phyloP scores from a whole-genome alignment of 2,113 vertebrate genomes.

The Misgurnus anguillicaudatus region DNA sequence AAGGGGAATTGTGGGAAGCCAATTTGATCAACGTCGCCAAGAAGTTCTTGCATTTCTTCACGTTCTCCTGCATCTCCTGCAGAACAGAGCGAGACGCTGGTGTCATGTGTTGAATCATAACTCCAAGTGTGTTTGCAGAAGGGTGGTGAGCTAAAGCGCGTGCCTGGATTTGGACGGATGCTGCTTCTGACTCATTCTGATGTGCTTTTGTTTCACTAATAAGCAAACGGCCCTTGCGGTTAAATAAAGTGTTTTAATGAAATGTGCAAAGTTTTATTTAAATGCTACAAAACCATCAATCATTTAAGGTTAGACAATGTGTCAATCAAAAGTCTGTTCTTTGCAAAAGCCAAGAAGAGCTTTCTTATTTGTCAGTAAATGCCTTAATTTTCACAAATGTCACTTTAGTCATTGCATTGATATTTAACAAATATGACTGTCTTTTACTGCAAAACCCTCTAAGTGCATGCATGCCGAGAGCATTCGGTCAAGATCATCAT shows the following conservation, averaged over 20 bases:
- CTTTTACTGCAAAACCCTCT: too few relatives aligned
- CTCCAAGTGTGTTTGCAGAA: background rate
- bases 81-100: slow-evolving; percentile 32
- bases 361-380: too few relatives aligned
- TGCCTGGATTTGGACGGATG: slow-evolving; percentile 5
- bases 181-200: slow-evolving; percentile 13
- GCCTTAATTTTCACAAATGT: too few relatives aligned
- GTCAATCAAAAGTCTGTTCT: slow-evolving; percentile 23
- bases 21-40: slow-evolving; percentile 87
- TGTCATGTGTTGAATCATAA: background rate
- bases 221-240: background rate
- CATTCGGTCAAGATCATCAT: too few relatives aligned
- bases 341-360: too few relatives aligned
- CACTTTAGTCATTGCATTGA: too few relatives aligned
- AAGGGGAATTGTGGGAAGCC: slow-evolving; percentile 85
- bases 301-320: slow-evolving; percentile 13
- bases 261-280: slow-evolving; percentile 20
- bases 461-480: too few relatives aligned
- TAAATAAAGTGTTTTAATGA: slow-evolving; percentile 3
- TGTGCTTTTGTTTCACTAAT: slow-evolving; percentile 27
- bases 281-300: slow-evolving; percentile 25
- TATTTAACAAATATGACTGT: too few relatives aligned
- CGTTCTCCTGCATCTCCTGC: slow-evolving; percentile 90
- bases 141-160: background rate
- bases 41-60: slow-evolving; percentile 91